Evolutionary conservation across 2,797 vertebrate species (phyloP), one percentile per base, ranked within the genome.

Genomic region (Pseudomugil tenellus): DNA sequence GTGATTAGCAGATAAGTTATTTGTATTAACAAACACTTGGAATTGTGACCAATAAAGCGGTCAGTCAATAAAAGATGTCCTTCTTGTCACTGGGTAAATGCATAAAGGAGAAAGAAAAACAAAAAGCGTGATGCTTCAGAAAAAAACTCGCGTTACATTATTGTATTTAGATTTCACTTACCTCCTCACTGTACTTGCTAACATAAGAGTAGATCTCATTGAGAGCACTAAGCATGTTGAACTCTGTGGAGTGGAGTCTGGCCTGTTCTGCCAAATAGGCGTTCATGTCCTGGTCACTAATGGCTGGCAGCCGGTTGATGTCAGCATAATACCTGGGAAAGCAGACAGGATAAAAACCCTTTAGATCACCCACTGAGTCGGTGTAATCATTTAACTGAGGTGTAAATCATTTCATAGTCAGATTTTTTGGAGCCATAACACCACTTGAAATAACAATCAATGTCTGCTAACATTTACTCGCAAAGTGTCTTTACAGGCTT

Each of bases 221-320:
- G 90, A 99, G 95, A 0, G 97, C 97, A 0, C 98, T 98, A 74
- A 99, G 94, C 97, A 98, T 97, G 93, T 98, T 97, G 93, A 99
- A 99, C 91, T 99, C 97, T 2, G 89, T 87, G 1, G 95, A 94
- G 79, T 99, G 98, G 70, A 99, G 95, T 64, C 98, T 94, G 1
- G 97, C 98, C 91, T 99, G 98, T 86, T 99, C 98, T 0, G 97
- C 97, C 87, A 99, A 94, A 93, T 99, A 99, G 59, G 98, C 98
- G 0, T 98, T 99, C 98, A 99, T 99, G 92, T 99, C 98, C 92
- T 99, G 98, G 94, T 99, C 98, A 0, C 97, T 98, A 90, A 99
- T 98, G 85, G 97, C 97, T 0, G 98, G 97, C 54, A 99, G 96
- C 83, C 96, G 96, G 93, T 95, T 95, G 23, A 99, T 99, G 90